A percentile compares a stretch with the other conserved stretches of the same genome.
Evolutionary conservation across 2,888 invertebrate genomes (phyloP).

Genomic region (Lasioglossum malachurum): DNA sequence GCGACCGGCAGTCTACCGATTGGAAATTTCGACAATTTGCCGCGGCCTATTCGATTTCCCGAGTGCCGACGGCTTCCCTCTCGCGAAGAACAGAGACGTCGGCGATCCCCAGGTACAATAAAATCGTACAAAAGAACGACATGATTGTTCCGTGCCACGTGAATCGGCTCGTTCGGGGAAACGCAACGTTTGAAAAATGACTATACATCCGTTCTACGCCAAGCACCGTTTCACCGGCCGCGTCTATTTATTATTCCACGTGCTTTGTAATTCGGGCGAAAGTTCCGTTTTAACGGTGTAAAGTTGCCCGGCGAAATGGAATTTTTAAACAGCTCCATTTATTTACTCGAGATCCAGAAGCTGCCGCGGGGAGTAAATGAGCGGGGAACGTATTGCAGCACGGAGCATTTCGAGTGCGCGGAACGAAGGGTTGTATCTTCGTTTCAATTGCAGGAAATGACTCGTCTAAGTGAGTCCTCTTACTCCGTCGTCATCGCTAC

Average conservation of each 20-base stretch:
- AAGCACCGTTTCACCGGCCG: not conserved
- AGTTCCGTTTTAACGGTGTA: not conserved
- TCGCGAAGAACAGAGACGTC: constrained; percentile 49
- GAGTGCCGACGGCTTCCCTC: constrained; percentile 41
- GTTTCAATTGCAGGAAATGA: not conserved
- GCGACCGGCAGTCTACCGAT: constrained; percentile 63
- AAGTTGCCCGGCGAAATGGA: not conserved
- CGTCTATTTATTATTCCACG: constrained; percentile 1
- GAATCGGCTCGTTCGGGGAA: constrained; percentile 19
- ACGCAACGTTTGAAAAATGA: constrained; percentile 32
- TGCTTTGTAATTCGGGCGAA: not conserved
- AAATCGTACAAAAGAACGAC: constrained; percentile 56
- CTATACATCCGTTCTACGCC: not conserved
- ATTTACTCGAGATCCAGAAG: constrained; percentile 3
- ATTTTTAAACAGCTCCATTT: constrained; percentile 1
- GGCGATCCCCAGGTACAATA: constrained; percentile 38
- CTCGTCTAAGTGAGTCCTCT: not conserved
- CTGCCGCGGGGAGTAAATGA: not conserved
- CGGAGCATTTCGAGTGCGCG: not conserved
- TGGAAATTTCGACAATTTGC: constrained; percentile 71
- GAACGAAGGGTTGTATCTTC: not conserved
- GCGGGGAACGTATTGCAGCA: not conserved
- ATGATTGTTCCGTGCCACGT: constrained; percentile 48
- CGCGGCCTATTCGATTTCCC: constrained; percentile 67
- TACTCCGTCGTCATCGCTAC: not conserved